Evolutionary conservation across 2,797 vertebrate genomes (phyloP).

Genomic region (Balearica regulorum): DNA sequence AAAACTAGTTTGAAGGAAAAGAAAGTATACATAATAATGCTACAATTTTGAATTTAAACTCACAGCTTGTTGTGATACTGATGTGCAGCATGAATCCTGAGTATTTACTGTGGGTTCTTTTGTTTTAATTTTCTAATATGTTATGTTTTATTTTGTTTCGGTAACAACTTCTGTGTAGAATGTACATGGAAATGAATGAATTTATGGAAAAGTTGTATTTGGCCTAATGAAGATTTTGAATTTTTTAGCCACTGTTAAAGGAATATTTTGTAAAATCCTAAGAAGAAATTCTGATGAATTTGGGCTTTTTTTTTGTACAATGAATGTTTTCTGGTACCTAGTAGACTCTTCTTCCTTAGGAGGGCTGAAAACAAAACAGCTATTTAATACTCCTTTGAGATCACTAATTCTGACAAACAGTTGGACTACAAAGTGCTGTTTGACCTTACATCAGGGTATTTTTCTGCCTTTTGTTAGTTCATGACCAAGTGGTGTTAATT

Average conservation of each 20-base stretch:
- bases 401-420: not conserved
- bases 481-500: not conserved
- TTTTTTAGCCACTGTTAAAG: not conserved
- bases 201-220: not conserved
- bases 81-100: not conserved
- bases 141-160: not conserved
- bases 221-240: not conserved
- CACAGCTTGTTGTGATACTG: not conserved
- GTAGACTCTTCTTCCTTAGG: not conserved
- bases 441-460: not conserved
- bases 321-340: not conserved
- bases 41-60: not conserved
- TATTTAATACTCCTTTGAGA: not conserved
- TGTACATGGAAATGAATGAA: not conserved
- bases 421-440: not conserved
- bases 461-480: not conserved
- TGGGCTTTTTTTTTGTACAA: not conserved
- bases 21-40: not conserved
- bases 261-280: not conserved
- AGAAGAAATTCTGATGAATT: not conserved
- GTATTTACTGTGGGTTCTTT: not conserved
- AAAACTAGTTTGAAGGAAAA: not conserved
- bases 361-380: not conserved
- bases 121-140: not conserved
- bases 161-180: not conserved